Percentiles rank a stretch among this genome's conserved stretches.
phyloP scores from a whole-genome alignment of 2,113 vertebrate genomes.

The Mormyrus lacerda region DNA sequence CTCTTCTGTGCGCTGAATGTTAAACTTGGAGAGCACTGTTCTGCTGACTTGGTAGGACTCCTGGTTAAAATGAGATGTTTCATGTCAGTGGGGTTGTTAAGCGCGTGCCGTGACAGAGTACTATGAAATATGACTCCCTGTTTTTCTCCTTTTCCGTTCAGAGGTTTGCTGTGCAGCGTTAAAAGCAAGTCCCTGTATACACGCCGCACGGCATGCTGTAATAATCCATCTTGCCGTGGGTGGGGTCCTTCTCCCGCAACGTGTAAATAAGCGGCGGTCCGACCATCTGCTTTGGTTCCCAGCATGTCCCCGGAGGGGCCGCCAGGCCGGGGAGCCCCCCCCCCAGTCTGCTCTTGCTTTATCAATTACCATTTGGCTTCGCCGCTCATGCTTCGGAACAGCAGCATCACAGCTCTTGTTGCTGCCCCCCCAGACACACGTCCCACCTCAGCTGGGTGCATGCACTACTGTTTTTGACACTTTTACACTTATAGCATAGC shows the following conservation, averaged over 20 bases:
- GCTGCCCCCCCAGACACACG: slow-evolving; percentile 45
- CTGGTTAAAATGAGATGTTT: slow-evolving; percentile 56
- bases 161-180: slow-evolving; percentile 80
- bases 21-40: slow-evolving; percentile 26
- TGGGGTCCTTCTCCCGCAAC: slow-evolving; percentile 72
- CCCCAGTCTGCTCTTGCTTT: slow-evolving; percentile 94
- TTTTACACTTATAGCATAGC: background rate
- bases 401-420: slow-evolving; percentile 66
- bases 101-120: slow-evolving; percentile 67
- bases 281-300: slow-evolving; percentile 98
- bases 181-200: slow-evolving; percentile 98
- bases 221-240: slow-evolving; percentile 93
- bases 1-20: slow-evolving; percentile 8
- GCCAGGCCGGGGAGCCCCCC: slow-evolving; percentile 58
- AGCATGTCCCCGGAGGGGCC: slow-evolving; percentile 76
- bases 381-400: slow-evolving; percentile 58
- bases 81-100: slow-evolving; percentile 69
- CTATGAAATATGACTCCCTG: slow-evolving; percentile 77
- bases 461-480: background rate
- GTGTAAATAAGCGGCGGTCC: slow-evolving; percentile 96
- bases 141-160: slow-evolving; percentile 60
- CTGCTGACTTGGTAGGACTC: slow-evolving; percentile 25
- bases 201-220: slow-evolving; percentile 83
- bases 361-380: slow-evolving; percentile 98
- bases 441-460: background rate